Percentiles rank a stretch among this genome's conserved stretches.
These are phyloP conservation scores for Pipistrellus pipistrellus DNA, from an alignment of 2,797 vertebrate species.

Conservation along the genomic window DNA sequence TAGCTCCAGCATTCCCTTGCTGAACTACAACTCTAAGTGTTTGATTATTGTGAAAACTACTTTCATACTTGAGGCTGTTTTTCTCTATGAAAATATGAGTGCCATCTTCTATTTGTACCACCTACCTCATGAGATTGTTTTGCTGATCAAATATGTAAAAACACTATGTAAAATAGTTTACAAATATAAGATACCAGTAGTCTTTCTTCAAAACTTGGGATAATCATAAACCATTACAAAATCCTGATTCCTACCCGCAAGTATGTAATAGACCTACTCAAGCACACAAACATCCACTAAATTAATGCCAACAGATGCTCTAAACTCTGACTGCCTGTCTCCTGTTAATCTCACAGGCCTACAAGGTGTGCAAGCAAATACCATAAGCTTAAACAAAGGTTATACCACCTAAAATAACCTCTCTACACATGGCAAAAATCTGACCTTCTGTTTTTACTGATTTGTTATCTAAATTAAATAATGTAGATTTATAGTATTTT, in stretches of 20 bases:
- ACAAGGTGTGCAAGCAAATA: neutral
- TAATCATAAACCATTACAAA: neutral
- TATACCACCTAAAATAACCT: neutral
- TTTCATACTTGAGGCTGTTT: neutral
- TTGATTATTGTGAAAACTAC: neutral
- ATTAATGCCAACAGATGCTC: neutral
- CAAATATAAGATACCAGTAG: neutral
- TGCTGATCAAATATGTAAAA: neutral
- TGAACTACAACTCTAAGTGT: neutral
- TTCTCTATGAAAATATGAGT: neutral
- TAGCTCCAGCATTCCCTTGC: neutral
- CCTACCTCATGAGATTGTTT: neutral
- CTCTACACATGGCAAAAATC: neutral
- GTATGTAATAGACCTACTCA: neutral
- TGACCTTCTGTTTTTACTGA: neutral
- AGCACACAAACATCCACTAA: neutral
- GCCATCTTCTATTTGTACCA: neutral
- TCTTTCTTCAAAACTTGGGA: neutral
- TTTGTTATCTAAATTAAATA: neutral
- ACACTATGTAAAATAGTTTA: neutral
- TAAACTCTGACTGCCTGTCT: neutral
- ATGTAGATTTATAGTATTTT: neutral
- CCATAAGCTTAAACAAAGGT: constrained; percentile 15
- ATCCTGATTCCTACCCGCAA: neutral
- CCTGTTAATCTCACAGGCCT: neutral